Evolutionary conservation across 2,113 vertebrate genomes (phyloP), one percentile per base, ranked within the genome.

Genomic region (Hydropotes inermis): DNA sequence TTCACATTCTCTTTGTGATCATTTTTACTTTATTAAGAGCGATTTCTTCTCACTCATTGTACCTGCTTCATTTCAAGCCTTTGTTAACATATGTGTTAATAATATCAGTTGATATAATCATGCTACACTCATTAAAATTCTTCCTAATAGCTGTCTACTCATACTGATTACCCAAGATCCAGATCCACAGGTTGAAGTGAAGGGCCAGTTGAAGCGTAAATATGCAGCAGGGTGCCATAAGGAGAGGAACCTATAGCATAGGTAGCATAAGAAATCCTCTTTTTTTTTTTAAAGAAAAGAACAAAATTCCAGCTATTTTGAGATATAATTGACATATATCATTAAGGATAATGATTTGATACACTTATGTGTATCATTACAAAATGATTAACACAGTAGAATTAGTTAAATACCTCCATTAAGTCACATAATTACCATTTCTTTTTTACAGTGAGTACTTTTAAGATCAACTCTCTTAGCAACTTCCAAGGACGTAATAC

Each of bases 181-280:
- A 57, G 4, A 81, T 45, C 33, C 14, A 17, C 10, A 45, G 4
- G 10, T 39, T 8, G 19, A 70, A 12, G 16, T 43, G 58, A 81
- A 70, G 19, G 9, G 14, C 45, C 50, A 47, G 21, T 15, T 15
- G 30, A 58, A 82, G 54, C 7, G 2, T 50, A 1, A 11, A 21
- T 14, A 30, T 1, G 14, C 36, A 30, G 6, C 23, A 7, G 1
- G 21, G 5, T 36, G 5, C 7, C 3, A 27, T 5, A 23, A 1
- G 36, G 27, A 74, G 21, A 64, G 15, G 2, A 30, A 52, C 0
- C 0, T 23, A 0, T 19, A 36, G 5, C 36, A 21, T 1, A 61
- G 45, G 33, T 12, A n/a, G 6, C 10, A 1, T 7, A 76, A 3
- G 10, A 57, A 52, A 50, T 2, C 23, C 30, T 92, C 16, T 17